Evolutionary conservation across 2,113 vertebrate genomes (phyloP).

Genomic region (Axis porcinus): DNA sequence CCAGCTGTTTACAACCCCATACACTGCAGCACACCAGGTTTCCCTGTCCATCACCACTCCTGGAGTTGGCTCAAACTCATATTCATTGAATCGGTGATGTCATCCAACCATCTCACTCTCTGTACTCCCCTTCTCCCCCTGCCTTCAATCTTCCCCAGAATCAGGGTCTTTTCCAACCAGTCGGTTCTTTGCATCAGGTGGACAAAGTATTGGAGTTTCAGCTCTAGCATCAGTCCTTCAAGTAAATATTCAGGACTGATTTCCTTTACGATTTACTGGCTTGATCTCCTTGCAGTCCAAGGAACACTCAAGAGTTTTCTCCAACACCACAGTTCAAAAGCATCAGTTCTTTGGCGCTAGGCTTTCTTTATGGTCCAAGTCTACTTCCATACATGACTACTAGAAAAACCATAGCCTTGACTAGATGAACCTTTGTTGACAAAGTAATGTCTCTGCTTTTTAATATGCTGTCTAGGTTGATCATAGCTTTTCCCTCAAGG

Average conservation of each 20-base stretch:
- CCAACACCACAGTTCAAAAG: not conserved
- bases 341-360: not conserved
- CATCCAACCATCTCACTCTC: not conserved
- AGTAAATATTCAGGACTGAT: not conserved
- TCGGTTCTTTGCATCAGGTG: not conserved
- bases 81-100: accelerated
- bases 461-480: not conserved
- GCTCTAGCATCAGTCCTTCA: not conserved
- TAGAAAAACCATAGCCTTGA: not conserved
- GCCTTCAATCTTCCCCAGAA: not conserved
- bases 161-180: not conserved
- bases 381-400: not conserved
- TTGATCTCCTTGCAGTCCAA: not conserved
- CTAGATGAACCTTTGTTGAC: accelerated
- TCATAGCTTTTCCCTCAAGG: not conserved
- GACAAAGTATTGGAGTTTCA: not conserved
- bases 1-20: not conserved
- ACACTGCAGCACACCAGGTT: not conserved
- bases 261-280: not conserved
- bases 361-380: not conserved
- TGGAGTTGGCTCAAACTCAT: not conserved
- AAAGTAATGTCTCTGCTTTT: not conserved
- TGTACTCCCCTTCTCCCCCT: not conserved
- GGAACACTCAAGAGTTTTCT: not conserved
- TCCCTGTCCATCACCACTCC: not conserved